phyloP scores from a whole-genome alignment of 2,888 invertebrate genomes.

The Drosophila cognata region DNA sequence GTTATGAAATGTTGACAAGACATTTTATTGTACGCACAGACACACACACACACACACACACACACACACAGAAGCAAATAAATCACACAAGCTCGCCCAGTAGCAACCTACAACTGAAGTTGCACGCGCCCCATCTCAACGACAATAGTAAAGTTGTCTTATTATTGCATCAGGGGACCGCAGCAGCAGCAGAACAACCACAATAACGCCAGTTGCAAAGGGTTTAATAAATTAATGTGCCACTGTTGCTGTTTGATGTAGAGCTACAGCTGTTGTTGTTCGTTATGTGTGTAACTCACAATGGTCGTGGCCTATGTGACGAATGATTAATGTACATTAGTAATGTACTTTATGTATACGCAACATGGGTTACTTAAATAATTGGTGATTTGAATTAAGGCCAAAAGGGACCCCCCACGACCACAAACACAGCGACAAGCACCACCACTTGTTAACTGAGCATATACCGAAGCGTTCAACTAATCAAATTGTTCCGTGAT shows the following conservation, averaged over 20 bases:
- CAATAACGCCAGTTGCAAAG: conserved; percentile 11
- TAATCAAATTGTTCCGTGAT: not conserved
- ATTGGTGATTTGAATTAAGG: conserved; percentile 37
- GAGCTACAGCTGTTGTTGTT: conserved; percentile 9
- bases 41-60: not conserved
- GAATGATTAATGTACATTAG: conserved; percentile 55
- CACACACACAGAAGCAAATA: conserved; percentile 34
- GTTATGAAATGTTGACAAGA: conserved; percentile 80
- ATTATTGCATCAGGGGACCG: conserved; percentile 76
- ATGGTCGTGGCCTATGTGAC: conserved; percentile 25
- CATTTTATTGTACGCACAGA: conserved; percentile 67
- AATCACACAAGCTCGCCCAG: conserved; percentile 51
- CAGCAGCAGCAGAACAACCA: conserved; percentile 4
- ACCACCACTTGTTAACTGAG: not conserved
- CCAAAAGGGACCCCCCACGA: not conserved
- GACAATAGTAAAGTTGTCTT: conserved; percentile 61
- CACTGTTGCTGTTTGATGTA: conserved; percentile 19
- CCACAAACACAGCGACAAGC: not conserved
- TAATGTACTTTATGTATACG: conserved; percentile 51
- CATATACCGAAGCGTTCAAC: not conserved
- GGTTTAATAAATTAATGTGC: conserved; percentile 65
- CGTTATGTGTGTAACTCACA: conserved; percentile 14
- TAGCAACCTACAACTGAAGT: conserved; percentile 20
- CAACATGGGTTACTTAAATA: conserved; percentile 11
- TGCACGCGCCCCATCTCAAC: conserved; percentile 42